These are phyloP conservation scores for Notothenia coriiceps DNA, from an alignment of 2,113 vertebrate species.

Conservation along the genomic window DNA sequence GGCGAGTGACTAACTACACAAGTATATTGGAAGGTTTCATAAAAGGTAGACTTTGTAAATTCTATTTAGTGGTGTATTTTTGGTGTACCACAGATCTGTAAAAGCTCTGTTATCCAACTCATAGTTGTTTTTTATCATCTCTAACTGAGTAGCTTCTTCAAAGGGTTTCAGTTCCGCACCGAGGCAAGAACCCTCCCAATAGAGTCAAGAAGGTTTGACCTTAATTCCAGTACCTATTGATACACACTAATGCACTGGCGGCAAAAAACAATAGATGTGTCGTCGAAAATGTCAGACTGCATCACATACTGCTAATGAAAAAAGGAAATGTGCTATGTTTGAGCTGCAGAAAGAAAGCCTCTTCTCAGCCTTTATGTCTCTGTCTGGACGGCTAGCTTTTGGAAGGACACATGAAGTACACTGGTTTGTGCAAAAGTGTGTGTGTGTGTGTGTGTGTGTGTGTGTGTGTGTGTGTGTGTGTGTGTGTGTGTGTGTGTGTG, in stretches of 20 bases:
- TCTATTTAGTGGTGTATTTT: background rate
- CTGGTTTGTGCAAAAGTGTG: constrained; percentile 35
- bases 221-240: background rate
- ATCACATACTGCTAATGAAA: background rate
- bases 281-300: background rate
- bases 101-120: background rate
- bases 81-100: background rate
- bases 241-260: background rate
- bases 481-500: constrained; percentile 32
- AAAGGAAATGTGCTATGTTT: background rate
- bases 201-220: background rate
- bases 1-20: background rate
- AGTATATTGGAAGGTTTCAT: background rate
- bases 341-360: background rate
- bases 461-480: constrained; percentile 23
- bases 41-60: background rate
- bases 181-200: background rate
- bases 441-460: constrained; percentile 12
- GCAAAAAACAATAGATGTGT: background rate
- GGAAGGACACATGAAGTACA: constrained; percentile 19
- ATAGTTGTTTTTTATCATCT: background rate
- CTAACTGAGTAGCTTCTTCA: background rate
- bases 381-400: constrained; percentile 23
- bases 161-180: background rate
- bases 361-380: constrained; percentile 4